Conservation (phyloP, 2,888 invertebrate species). For the Phragmatobia fuliginosa region DNA sequence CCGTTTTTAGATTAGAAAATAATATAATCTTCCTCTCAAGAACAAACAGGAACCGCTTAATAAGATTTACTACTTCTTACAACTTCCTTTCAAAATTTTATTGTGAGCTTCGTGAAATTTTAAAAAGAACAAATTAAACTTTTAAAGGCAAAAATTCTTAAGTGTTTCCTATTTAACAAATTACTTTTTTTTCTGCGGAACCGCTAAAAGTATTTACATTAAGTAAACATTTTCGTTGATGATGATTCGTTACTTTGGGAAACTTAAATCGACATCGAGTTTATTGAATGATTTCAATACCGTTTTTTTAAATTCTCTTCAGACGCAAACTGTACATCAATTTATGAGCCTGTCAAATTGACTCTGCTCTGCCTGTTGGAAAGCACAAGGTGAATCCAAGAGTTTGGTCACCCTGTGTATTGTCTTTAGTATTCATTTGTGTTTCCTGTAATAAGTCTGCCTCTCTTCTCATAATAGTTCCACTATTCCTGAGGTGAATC, state of each 20-base stretch:
- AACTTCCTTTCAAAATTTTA: neutral
- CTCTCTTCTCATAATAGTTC: too few relatives aligned
- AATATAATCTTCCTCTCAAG: neutral
- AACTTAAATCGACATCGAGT: neutral
- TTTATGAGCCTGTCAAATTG: too few relatives aligned
- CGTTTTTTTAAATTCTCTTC: neutral
- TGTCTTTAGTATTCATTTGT: too few relatives aligned
- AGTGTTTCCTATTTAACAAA: slow-evolving; percentile 24
- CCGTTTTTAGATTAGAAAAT: neutral
- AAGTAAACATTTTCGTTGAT: slow-evolving; percentile 9
- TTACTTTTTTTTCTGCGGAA: slow-evolving; percentile 15
- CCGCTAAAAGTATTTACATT: slow-evolving; percentile 11
- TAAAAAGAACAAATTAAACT: slow-evolving; percentile 1
- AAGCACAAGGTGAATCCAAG: too few relatives aligned
- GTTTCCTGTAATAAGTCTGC: too few relatives aligned
- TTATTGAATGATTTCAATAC: neutral
- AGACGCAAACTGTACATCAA: neutral
- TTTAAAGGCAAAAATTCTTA: slow-evolving; percentile 17
- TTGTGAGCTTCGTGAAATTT: slow-evolving; percentile 16
- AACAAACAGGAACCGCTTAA: neutral
- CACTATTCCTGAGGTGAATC: too few relatives aligned
- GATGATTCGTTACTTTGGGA: slow-evolving; percentile 1
- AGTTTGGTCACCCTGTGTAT: too few relatives aligned
- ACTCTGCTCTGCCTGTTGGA: too few relatives aligned
- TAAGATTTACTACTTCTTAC: neutral